Percentiles rank a stretch among this genome's conserved stretches.
Conservation (phyloP, 2,797 vertebrate genomes). For the Neosilurus hyrtlii region DNA sequence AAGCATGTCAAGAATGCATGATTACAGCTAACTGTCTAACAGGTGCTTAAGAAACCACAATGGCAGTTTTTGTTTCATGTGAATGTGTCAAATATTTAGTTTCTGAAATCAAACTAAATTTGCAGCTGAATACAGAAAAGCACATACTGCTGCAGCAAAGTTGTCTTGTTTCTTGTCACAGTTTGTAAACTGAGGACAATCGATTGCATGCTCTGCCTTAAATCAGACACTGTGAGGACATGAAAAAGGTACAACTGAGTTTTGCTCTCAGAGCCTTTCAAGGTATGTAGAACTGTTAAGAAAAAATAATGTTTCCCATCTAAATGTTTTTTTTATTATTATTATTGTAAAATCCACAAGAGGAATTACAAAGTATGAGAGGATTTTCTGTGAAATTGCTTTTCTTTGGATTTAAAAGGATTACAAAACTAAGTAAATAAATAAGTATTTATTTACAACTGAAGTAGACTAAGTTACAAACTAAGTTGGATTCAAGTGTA, state of each 20-base stretch:
- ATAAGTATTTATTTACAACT: not conserved
- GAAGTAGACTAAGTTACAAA: not conserved
- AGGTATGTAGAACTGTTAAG: not conserved
- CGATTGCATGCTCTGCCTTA: constrained; percentile 26
- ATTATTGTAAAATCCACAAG: not conserved
- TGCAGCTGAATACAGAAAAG: not conserved
- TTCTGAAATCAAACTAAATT: constrained; percentile 32
- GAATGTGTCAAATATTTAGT: constrained; percentile 3
- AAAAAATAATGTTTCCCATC: constrained; percentile 13
- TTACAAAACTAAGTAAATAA: not conserved
- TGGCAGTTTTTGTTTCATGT: not conserved
- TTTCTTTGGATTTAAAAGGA: not conserved
- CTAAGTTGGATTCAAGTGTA: not conserved
- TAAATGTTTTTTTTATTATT: constrained; percentile 26
- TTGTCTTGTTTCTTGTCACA: constrained; percentile 3
- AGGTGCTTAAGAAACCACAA: not conserved
- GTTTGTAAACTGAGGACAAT: constrained; percentile 23
- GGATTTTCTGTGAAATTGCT: not conserved
- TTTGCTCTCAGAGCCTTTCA: not conserved
- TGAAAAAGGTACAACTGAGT: not conserved
- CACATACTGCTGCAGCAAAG: not conserved
- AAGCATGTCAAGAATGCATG: not conserved
- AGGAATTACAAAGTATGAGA: not conserved
- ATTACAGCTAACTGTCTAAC: constrained; percentile 1
- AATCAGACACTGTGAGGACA: constrained; percentile 25